phyloP scores from a whole-genome alignment of 2,113 vertebrate genomes.

The Talpa occidentalis region DNA sequence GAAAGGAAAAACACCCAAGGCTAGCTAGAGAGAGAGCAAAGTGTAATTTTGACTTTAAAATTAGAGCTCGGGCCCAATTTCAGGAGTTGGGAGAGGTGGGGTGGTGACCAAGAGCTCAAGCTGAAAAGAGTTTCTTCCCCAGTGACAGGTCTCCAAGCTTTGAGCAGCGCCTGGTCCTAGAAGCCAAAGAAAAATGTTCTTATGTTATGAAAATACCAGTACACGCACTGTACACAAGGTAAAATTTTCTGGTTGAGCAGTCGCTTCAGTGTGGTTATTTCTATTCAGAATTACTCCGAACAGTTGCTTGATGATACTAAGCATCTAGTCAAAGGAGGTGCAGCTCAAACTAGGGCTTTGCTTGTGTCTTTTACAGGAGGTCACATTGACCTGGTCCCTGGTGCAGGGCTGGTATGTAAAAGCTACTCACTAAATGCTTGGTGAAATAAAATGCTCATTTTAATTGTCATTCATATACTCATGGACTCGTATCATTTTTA shows the following conservation, averaged over 20 bases:
- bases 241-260: not conserved
- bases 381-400: not conserved
- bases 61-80: not conserved
- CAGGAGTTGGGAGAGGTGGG: not conserved
- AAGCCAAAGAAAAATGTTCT: slow-evolving; percentile 1
- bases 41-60: slow-evolving; percentile 45
- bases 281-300: slow-evolving; percentile 10
- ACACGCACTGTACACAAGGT: not conserved
- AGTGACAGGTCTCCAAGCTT: not conserved
- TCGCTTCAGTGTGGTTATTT: slow-evolving; percentile 12
- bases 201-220: not conserved
- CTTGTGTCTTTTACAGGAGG: not conserved
- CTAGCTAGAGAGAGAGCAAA: not conserved
- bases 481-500: not conserved
- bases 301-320: not conserved
- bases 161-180: too few relatives aligned
- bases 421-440: not conserved
- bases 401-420: not conserved
- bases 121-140: not conserved
- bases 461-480: not conserved
- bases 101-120: not conserved
- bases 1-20: not conserved
- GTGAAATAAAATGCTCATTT: not conserved
- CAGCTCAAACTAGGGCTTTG: not conserved
- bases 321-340: not conserved